Conservation (phyloP, 2,113 vertebrate species). For the Hoplias malabaricus region DNA sequence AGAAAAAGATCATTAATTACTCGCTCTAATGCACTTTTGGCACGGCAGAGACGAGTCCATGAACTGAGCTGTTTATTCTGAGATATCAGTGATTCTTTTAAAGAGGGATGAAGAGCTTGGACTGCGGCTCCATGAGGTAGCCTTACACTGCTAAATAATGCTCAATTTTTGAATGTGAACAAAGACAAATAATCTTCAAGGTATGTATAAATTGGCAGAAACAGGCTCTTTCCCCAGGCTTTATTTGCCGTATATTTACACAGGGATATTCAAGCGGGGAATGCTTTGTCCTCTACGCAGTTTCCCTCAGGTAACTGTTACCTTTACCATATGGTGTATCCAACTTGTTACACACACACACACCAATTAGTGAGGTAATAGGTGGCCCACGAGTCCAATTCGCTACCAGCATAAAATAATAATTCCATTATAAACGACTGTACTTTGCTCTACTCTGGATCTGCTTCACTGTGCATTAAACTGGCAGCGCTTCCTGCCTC, state of each 20-base stretch:
- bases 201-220: slow-evolving; percentile 17
- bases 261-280: not conserved
- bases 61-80: not conserved
- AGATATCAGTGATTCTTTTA: not conserved
- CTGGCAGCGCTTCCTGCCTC: not conserved
- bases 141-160: not conserved
- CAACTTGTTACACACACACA: slow-evolving; percentile 16
- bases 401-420: not conserved
- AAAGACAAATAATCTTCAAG: slow-evolving; percentile 32
- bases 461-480: no score
- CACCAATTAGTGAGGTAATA: not conserved
- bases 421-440: slow-evolving; percentile 11
- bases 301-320: slow-evolving; percentile 15
- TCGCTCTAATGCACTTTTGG: not conserved
- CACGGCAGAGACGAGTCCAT: not conserved
- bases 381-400: not conserved
- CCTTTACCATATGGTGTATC: slow-evolving; percentile 13
- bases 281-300: not conserved
- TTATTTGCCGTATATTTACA: not conserved
- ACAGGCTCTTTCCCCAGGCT: not conserved
- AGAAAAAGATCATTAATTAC: not conserved
- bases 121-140: not conserved
- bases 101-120: slow-evolving; percentile 5
- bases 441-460: not conserved
- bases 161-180: slow-evolving; percentile 2